A percentile compares a stretch with the other conserved stretches of the same genome.
Evolutionary conservation across 2,113 vertebrate genomes (phyloP).

Genomic region (Alouatta palliata): DNA sequence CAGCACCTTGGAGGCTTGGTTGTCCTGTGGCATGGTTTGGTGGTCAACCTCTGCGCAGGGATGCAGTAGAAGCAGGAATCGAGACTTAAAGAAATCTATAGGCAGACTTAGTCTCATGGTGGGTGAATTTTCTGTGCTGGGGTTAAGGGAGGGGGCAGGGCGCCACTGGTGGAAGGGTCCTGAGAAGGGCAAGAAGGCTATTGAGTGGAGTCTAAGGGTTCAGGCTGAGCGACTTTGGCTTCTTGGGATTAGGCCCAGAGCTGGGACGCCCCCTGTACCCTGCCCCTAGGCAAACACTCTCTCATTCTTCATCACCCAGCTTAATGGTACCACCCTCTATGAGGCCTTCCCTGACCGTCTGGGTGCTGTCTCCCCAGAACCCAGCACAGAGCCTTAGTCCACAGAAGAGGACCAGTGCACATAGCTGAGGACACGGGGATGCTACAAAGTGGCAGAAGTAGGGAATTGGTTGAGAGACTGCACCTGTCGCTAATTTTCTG

Average conservation of each 20-base stretch:
- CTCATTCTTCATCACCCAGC: background rate
- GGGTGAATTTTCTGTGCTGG: slow-evolving; percentile 29
- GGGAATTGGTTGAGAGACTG: background rate
- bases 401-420: background rate
- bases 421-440: background rate
- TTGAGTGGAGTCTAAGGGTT: background rate
- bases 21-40: background rate
- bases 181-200: background rate
- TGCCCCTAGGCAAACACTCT: background rate
- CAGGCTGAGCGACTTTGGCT: background rate
- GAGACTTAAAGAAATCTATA: background rate
- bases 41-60: background rate
- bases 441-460: background rate
- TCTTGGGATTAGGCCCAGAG: background rate
- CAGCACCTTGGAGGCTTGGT: background rate
- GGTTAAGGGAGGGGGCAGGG: background rate
- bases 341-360: background rate
- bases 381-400: background rate
- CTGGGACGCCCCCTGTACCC: background rate
- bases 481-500: background rate
- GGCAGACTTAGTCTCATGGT: background rate
- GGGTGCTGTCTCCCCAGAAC: background rate
- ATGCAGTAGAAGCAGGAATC: background rate
- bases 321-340: background rate
- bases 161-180: background rate